Evolutionary conservation across 2,113 vertebrate genomes (phyloP).

Genomic region (Micronycteris hirsuta): DNA sequence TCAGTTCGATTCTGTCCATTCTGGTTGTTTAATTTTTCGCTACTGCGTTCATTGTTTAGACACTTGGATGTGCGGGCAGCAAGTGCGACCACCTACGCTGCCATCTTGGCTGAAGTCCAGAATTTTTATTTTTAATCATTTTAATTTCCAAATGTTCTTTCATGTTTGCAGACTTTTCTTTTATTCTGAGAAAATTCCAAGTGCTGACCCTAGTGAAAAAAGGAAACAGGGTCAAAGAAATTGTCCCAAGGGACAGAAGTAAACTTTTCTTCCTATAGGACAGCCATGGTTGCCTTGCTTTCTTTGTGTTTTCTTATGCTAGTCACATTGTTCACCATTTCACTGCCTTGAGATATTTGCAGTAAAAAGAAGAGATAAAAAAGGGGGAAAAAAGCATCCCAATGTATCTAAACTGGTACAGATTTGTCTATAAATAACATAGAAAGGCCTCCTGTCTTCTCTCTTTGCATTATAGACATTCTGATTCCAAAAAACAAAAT

Average conservation of each 20-base stretch:
- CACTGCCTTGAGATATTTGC: not conserved
- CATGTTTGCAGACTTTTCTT: not conserved
- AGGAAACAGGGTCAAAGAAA: not conserved
- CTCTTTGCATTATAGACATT: not conserved
- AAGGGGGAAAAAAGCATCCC: not conserved
- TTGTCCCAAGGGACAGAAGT: not conserved
- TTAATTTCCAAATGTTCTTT: not conserved
- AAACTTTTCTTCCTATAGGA: not conserved
- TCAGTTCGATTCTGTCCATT: no score
- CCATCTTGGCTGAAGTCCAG: no score
- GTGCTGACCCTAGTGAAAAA: not conserved
- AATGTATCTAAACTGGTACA: not conserved
- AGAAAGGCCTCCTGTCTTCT: not conserved
- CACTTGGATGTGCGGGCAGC: no score
- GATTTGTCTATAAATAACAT: not conserved
- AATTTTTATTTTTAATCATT: not conserved
- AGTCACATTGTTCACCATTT: not conserved
- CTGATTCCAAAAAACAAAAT: not conserved
- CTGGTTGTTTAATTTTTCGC: no score
- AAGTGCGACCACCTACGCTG: no score
- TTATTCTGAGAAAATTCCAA: not conserved
- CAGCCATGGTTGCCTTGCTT: not conserved
- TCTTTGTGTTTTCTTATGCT: not conserved
- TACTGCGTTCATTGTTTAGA: no score
- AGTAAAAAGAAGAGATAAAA: not conserved